Evolutionary conservation across 1,140 invertebrate genomes (phyloP), one percentile per base, ranked within the genome.

Genomic region (Tetramorium simillimum): DNA sequence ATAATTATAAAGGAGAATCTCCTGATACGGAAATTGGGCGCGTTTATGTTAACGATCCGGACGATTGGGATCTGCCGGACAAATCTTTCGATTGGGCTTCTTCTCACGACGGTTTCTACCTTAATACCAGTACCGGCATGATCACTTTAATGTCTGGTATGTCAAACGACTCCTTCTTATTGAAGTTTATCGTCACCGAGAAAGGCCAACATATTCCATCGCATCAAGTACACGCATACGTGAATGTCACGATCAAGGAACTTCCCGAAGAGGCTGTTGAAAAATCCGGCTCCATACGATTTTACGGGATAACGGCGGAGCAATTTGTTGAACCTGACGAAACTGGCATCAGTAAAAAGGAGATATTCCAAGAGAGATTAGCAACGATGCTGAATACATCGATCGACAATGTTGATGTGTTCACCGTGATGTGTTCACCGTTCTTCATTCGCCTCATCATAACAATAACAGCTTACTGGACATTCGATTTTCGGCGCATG

Each of bases 371-470:
- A 77, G 94, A 96, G 33, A 95, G 96, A 62, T 95, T 99, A 2
- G 96, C 98, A 0, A 95, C 96, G 76, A 96, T 99, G 10, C 96
- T 98, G 72, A 98, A 98, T 89, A 97, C 97, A 0, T 97, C 97
- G 0, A 92, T 96, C 58, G 96, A 97, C 37, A 99, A 99, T 94
- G 97, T 99, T 5, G 98, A 99, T 92, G 97, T 99, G 0, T 99
- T 99, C 90, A 99, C 98, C 0, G 98, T 99, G 98, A 99, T 92
- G 97, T 99, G 0, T 99, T 99, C 90, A 99, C 98, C 0, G 98
- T 99, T 0, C 95, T 98, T 4, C 96, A 96, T 88, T 97, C 97
- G 6, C 96, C 96, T 0, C 96, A 96, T 40, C 94, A 96, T 3
- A 96, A 97, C 78, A 96, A 97, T 65, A 96, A 95, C 28, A 95